Evolutionary conservation across 2,113 vertebrate genomes (phyloP).

Genomic region (Rhinichthys klamathensis): DNA sequence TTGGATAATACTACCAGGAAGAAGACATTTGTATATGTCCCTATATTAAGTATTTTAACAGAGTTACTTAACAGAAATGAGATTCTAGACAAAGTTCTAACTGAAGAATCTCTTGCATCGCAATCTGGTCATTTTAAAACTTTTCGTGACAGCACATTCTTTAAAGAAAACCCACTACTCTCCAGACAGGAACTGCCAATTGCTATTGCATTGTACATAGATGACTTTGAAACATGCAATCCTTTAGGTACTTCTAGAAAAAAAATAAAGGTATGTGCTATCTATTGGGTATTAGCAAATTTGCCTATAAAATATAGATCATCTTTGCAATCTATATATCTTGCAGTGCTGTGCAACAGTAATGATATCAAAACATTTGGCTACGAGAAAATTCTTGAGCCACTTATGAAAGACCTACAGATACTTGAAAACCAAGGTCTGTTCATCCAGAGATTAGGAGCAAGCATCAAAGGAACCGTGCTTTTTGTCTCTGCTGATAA

Average conservation of each 20-base stretch:
- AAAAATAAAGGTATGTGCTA: background rate
- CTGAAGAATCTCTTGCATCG: background rate
- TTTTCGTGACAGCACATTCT: background rate
- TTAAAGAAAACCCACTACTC: background rate
- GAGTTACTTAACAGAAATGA: background rate
- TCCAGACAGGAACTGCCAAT: background rate
- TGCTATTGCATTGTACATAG: no score
- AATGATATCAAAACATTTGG: constrained; percentile 23
- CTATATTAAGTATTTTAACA: no score
- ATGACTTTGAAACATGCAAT: no score
- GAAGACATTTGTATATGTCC: no score
- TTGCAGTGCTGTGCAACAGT: constrained; percentile 16
- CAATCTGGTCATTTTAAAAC: background rate
- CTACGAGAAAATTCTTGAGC: constrained; percentile 24
- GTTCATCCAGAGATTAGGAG: constrained; percentile 11
- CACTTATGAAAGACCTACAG: constrained; percentile 6
- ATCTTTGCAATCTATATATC: background rate
- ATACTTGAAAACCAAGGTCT: constrained; percentile 16
- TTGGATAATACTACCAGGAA: no score
- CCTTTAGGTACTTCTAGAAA: background rate
- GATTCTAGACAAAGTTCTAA: no score
- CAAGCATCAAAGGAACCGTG: constrained; percentile 1
- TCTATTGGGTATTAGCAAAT: background rate
- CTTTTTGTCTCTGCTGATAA: constrained; percentile 15
- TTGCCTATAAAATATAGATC: background rate